phyloP scores from a whole-genome alignment of 2,888 invertebrate genomes.

The Nephrotoma appendiculata region DNA sequence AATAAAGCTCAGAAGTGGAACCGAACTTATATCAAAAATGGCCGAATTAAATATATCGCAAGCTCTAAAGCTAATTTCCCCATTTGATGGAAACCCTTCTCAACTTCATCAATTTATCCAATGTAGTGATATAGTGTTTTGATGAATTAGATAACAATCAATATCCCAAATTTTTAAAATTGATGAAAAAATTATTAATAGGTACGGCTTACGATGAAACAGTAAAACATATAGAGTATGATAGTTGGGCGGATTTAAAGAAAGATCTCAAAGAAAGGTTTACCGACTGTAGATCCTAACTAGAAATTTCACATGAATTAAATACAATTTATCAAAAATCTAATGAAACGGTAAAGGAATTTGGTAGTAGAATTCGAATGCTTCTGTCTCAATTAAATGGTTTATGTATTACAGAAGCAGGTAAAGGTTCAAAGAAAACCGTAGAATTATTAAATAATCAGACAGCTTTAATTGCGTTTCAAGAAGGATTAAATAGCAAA shows the following conservation, averaged over 20 bases:
- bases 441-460: no score
- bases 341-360: not conserved
- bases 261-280: not conserved
- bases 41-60: not conserved
- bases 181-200: not conserved
- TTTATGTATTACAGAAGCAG: no score
- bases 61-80: not conserved
- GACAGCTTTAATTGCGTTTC: no score
- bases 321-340: not conserved
- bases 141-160: not conserved
- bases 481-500: no score
- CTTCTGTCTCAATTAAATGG: no score
- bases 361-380: not conserved
- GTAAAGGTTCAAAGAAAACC: no score
- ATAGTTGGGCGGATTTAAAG: not conserved
- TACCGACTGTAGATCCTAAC: no score
- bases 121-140: not conserved
- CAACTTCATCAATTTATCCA: not conserved
- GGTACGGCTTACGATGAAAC: not conserved
- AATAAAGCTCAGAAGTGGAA: no score
- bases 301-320: not conserved
- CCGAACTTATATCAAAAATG: no score
- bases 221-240: not conserved
- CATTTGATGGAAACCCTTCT: not conserved
- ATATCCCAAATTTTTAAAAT: not conserved